phyloP scores from a whole-genome alignment of 2,113 vertebrate species.

The Hippocampus zosterae region DNA sequence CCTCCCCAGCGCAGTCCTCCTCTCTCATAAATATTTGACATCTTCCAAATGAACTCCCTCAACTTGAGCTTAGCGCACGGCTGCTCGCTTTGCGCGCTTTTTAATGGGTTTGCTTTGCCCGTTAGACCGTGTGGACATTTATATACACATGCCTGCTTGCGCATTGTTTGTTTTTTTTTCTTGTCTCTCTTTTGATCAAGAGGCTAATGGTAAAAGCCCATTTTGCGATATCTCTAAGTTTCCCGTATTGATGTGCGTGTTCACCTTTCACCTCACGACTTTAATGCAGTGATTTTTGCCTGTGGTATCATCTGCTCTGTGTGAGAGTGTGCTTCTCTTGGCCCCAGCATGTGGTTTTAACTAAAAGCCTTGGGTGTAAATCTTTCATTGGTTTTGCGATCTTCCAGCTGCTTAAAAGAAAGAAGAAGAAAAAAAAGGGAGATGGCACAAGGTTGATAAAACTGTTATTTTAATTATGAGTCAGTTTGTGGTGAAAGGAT shows the following conservation, averaged over 20 bases:
- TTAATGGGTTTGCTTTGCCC: constrained; percentile 6
- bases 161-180: background rate
- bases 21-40: constrained; percentile 71
- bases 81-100: constrained; percentile 16
- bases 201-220: background rate
- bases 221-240: background rate
- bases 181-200: background rate
- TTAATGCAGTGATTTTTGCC: constrained; percentile 10
- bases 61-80: constrained; percentile 47
- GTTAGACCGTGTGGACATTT: constrained; percentile 9
- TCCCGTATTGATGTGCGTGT: background rate
- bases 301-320: constrained; percentile 13
- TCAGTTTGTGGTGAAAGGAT: background rate
- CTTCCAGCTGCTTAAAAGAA: constrained; percentile 33
- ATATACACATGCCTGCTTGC: background rate
- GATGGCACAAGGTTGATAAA: background rate
- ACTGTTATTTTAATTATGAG: background rate
- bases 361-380: constrained; percentile 61
- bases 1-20: constrained; percentile 44
- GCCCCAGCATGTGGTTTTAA: constrained; percentile 28
- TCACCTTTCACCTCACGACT: constrained; percentile 1
- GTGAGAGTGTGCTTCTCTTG: constrained; percentile 15
- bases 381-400: constrained; percentile 54
- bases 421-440: background rate
- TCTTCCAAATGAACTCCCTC: constrained; percentile 65